Base-by-base conservation (phyloP, 2,888 invertebrate genomes). In the Drosophila phalerata region DNA sequence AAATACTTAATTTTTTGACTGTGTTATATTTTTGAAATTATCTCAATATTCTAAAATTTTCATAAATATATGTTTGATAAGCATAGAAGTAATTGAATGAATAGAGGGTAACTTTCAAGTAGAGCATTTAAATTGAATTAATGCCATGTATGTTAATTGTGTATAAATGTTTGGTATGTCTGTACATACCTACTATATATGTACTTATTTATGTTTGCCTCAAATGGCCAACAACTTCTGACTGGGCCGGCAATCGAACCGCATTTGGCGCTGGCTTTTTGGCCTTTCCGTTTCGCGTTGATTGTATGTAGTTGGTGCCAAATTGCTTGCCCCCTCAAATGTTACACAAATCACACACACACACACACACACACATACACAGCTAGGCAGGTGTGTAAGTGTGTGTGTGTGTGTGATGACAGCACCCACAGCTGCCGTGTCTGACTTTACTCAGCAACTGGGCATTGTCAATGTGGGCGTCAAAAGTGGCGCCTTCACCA, bases 271-370 rank as follows among this genome's bases (percentile, higher is more conserved):
- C 45, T 69, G 61, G 68, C 79, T 67, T 83, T 85, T 84, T 81
- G 81, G 84, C 81, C 86, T 84, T 84, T 86, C 87, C 87, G 85
- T 69, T 82, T 38, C 62, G 62, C 55, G 61, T 78, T 81, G 69
- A 75, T 70, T 79, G 57, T 71, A 34, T 65, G 63, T 71, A 64
- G 73, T 79, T 84, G 68, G 66, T 81, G 69, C 84, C 86, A 84
- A 84, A 84, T 77, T 77, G 67, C 65, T 84, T 86, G 81, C 87
- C 86, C 84, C 84, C 86, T 79, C 83, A 81, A 83, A 81, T 77
- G 70, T 73, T 72, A 64, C 64, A 70, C 40, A 73, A 71, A 64
- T 49, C 62, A 47, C 64, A 70, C 57, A 25, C 15, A 25, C 32
- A 30, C 37, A 37, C 57, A 25, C 15, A 25, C 62, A 45, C 63